A percentile compares a stretch with the other conserved stretches of the same genome.
These are phyloP conservation scores for Coleophora flavipennella DNA, from an alignment of 2,888 invertebrate species.

Conservation along the genomic window DNA sequence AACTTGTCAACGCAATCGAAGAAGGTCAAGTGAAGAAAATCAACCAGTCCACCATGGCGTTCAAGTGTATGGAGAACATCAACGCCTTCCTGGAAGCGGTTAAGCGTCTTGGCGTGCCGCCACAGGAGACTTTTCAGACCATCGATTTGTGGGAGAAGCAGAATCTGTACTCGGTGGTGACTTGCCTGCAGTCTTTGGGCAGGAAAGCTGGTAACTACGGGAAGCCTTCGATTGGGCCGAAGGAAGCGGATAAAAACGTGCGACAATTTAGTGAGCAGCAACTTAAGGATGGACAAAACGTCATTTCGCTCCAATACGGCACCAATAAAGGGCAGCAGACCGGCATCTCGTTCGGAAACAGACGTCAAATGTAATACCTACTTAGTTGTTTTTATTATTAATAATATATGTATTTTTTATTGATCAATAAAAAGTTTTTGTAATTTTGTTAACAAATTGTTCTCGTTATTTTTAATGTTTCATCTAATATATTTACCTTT, in stretches of 20 bases:
- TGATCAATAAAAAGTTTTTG: conserved; percentile 40
- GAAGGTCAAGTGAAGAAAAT: conserved; percentile 93
- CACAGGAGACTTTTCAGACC: conserved; percentile 97
- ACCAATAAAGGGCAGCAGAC: conserved; percentile 97
- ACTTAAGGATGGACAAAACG: conserved; percentile 90
- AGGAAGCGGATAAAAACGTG: conserved; percentile 95
- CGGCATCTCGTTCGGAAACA: conserved; percentile 96
- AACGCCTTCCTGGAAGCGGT: conserved; percentile 91
- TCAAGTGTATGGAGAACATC: conserved; percentile 99
- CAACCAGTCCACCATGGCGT: conserved; percentile 91
- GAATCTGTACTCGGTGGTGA: conserved; percentile 96
- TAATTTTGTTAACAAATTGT: conserved; percentile 33
- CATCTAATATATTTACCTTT: too few species aligned
- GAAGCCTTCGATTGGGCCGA: conserved; percentile 93
- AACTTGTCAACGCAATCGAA: conserved; percentile 87
- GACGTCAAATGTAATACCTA: conserved; percentile 89
- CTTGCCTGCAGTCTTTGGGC: conserved; percentile 93
- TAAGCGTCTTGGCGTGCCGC: conserved; percentile 89
- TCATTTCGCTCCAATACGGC: conserved; percentile 96
- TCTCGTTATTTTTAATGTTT: too few species aligned
- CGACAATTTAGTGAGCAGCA: conserved; percentile 95
- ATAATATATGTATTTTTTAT: conserved; percentile 18
- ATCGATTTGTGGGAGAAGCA: conserved; percentile 98
- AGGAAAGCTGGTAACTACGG: conserved; percentile 91
- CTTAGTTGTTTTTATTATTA: conserved; percentile 15